Base-by-base conservation (phyloP, 2,113 vertebrate species). In the Daboia siamensis region DNA sequence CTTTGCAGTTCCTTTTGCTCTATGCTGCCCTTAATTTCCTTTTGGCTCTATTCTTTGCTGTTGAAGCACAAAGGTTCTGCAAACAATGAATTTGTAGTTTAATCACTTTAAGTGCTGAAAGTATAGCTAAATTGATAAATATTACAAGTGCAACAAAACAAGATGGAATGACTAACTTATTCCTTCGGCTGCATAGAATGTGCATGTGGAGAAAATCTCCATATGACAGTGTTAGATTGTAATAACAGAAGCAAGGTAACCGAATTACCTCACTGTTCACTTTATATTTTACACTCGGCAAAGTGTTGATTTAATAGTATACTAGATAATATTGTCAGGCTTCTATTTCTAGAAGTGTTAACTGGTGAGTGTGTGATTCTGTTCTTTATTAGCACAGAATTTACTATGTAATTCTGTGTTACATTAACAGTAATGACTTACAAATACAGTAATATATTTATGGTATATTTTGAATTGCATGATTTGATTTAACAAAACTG, bases 1-100 rank as follows among this genome's bases (percentile, higher is more conserved):
- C 48, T 52, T 93, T 55, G 52, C 93, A 94, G 90, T 92, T 86
- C 89, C 88, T 88, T 91, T 20, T 85, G 61, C 5, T 92, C 7
- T 88, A 46, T 44, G 88, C 91, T 52, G 88, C 89, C 44, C 87
- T 93, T 93, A 86, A 91, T n/a, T 29, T 61, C 33, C 87, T 94
- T 89, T 92, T 52, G 92, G 93, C 59, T 94, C 97, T 86, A 86
- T 6, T 96, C 91, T 94, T 57, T 95, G 93, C 95, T 96, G 96
- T 96, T 94, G 88, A 88, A 92, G 92, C 95, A 94, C 92, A 92
- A 55, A 51, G 94, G 91, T 93, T 33, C 93, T 95, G 91, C 95
- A 92, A 97, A 96, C 93, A 96, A 94, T 95, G 91, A 96, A 97
- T 96, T 95, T 95, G 94, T 97, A 95, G 88, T 93, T 84, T 93